phyloP scores from a whole-genome alignment of 2,797 vertebrate genomes.

The Chaunax sp. region DNA sequence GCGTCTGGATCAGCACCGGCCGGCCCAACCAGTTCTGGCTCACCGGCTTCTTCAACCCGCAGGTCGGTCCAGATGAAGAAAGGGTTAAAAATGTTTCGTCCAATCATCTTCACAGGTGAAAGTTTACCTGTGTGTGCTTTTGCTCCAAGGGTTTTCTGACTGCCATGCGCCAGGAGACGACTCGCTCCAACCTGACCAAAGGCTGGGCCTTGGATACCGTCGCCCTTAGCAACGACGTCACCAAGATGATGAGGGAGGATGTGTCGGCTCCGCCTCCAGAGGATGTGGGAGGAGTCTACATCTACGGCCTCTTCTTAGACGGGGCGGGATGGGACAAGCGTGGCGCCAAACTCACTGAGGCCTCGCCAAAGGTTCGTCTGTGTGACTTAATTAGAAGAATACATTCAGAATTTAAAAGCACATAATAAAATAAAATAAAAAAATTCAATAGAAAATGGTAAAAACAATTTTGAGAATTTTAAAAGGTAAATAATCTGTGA shows the following conservation, averaged over 20 bases:
- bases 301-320: constrained; percentile 87
- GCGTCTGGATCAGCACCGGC: constrained; percentile 82
- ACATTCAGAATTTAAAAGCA: not conserved
- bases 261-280: constrained; percentile 82
- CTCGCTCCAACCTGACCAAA: constrained; percentile 82
- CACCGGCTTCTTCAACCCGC: constrained; percentile 90
- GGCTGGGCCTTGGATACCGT: constrained; percentile 89
- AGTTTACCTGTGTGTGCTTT: not conserved
- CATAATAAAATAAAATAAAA: not conserved
- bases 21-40: constrained; percentile 89
- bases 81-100: not conserved
- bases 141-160: constrained; percentile 84
- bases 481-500: too few relatives aligned
- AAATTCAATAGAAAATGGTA: not conserved
- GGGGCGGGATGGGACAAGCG: constrained; percentile 88
- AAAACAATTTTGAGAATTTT: too few relatives aligned
- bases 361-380: constrained; percentile 78
- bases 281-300: constrained; percentile 87
- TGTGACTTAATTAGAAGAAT: not conserved
- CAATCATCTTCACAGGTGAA: not conserved
- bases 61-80: constrained; percentile 73
- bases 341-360: constrained; percentile 80
- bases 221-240: constrained; percentile 86
- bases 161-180: constrained; percentile 89
- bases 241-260: constrained; percentile 88